phyloP scores from a whole-genome alignment of 2,888 invertebrate species.

The Tetranychus piercei region DNA sequence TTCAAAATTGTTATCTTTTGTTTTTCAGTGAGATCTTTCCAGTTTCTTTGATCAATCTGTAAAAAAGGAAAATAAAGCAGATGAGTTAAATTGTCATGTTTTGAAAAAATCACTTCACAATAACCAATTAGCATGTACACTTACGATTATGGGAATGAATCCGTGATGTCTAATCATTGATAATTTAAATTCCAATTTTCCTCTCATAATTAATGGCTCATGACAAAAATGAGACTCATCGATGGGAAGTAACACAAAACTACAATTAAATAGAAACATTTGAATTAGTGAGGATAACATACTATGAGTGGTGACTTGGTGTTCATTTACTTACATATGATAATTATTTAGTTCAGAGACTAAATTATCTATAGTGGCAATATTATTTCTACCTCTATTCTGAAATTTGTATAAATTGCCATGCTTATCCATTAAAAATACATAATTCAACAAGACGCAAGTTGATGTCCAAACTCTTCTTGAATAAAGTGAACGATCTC shows the following conservation, averaged over 20 bases:
- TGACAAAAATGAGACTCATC: background rate
- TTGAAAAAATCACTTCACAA: background rate
- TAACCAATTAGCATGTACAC: background rate
- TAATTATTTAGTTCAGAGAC: background rate
- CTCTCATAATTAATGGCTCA: background rate
- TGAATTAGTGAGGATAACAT: background rate
- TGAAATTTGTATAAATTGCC: background rate
- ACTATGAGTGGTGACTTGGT: background rate
- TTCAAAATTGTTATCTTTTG: background rate
- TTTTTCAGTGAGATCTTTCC: background rate
- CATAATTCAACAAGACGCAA: background rate
- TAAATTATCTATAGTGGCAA: background rate
- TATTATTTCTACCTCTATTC: background rate
- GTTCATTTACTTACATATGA: background rate
- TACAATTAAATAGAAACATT: background rate
- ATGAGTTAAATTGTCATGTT: too few relatives aligned
- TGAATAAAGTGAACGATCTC: background rate
- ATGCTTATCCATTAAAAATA: background rate
- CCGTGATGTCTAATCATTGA: background rate
- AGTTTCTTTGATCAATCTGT: background rate
- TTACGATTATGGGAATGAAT: background rate
- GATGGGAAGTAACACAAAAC: background rate
- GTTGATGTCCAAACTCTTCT: background rate
- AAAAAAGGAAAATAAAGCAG: background rate
- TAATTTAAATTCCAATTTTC: background rate